Base-by-base conservation (phyloP, 2,888 invertebrate species). In the Orthosia incerta region DNA sequence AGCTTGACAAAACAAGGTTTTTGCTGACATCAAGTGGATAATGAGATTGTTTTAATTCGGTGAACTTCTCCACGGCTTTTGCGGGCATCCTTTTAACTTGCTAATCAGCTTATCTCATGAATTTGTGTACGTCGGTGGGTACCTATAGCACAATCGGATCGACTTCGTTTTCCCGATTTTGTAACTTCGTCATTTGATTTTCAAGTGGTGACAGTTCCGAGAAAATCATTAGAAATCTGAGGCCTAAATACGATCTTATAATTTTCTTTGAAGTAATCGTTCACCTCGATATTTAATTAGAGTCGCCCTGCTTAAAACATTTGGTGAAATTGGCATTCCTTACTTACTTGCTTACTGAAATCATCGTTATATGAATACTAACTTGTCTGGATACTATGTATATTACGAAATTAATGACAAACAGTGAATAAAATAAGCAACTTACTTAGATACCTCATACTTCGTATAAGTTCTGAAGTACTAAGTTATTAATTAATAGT, bases 81-180 rank as follows among this genome's bases (percentile, higher is more conserved):
- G 89, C 84, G 89, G 91, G 87, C 89, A 87, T 91, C 92, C 91
- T 92, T 93, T 92, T 91, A 94, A 93, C 90, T 94, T 92, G 91
- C 87, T 94, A 95, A 94, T 94, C 93, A 92, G 92, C 92, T 94
- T 93, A 93, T 91, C 89, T 91, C 88, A 89, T 91, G 89, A 92
- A 92, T 92, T 91, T 91, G 91, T 89, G 84, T 89, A 87, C 86
- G 86, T 55, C 55, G 9, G n/a, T 68, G 63, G 26, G 3, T 80
- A 65, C 13, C 18, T 53, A 89, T 70, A 80, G 51, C 53, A 73
- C 71, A 73, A 86, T 91, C 87, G 87, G 89, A 89, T 90, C 87
- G 87, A 87, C 82, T 79, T 80, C 84, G 55, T 61, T 53, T 60
- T 55, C 16, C 23, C 61, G 61, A 53, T 66, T 63, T 46, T 48